Evolutionary conservation across 2,113 vertebrate genomes (phyloP).

Genomic region (Chauna torquata): DNA sequence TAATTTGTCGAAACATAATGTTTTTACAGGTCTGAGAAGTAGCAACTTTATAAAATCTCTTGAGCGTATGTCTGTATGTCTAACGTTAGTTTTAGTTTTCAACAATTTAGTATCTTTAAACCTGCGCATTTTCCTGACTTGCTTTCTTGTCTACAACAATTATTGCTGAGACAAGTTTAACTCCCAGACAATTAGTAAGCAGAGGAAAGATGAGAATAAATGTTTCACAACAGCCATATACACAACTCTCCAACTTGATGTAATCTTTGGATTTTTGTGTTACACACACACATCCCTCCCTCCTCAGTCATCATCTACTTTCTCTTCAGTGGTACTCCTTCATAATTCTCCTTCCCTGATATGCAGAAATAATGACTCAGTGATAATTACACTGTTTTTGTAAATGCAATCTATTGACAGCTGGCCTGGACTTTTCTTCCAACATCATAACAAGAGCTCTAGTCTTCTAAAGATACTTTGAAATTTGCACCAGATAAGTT

Average conservation of each 20-base stretch:
- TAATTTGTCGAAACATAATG: not conserved
- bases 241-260: not conserved
- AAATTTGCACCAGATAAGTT: not conserved
- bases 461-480: not conserved
- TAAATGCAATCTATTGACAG: not conserved
- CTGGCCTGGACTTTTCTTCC: not conserved
- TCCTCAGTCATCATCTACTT: constrained; percentile 46
- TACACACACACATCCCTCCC: not conserved
- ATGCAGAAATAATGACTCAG: not conserved
- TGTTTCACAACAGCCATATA: not conserved
- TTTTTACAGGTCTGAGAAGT: not conserved
- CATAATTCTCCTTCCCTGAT: not conserved
- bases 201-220: constrained; percentile 13
- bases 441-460: not conserved
- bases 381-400: not conserved
- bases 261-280: constrained; percentile 5
- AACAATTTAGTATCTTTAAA: not conserved
- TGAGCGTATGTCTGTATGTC: not conserved
- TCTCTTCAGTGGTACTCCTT: constrained; percentile 4
- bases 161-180: not conserved
- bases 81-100: not conserved
- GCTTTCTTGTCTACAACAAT: not conserved
- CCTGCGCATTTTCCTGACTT: not conserved
- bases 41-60: not conserved
- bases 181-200: not conserved